Base-by-base conservation (phyloP, 1,140 invertebrate genomes). In the Adelges cooleyi region DNA sequence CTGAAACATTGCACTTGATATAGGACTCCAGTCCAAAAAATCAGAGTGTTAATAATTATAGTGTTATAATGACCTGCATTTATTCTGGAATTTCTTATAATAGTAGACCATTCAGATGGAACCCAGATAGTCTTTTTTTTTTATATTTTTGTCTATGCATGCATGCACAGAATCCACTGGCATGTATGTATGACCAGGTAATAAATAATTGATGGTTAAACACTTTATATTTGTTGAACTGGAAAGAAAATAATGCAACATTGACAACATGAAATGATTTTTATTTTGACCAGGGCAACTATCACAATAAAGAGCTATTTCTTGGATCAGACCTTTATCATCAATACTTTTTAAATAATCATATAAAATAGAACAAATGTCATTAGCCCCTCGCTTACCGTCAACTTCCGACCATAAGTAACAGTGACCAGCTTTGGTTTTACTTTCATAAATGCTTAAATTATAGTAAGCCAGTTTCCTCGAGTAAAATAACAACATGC, bases 91-190 rank as follows among this genome's bases (percentile, higher is more conserved):
- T 66, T 53, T 23, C 48, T 36, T n/a, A 66, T 46, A 13, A 65
- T 51, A 17, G 70, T 72, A 65, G 66, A 65, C 70, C 70, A 71
- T 67, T 71, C 68, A 67, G 69, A 71, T 40, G 70, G 70, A 40
- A 69, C 70, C 49, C 67, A 70, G n/a, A 71, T 66, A n/a, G 51
- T 69, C n/a, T 27, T 69, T 70, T 8, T 65, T 65, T 46, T 66
- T 53, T 33, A 54, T 20, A 42, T 38, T 27, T 25, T 36, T 66
- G 49, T 72, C 71, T 46, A 72, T 72, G 18, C n/a, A 23, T 18
- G 68, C 70, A 66, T 70, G 71, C 11, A 69, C 67, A n/a, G 68
- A 67, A 65, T 72, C 70, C 4, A 68, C 68, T 15, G 69, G 66
- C 71, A 72, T 72, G 15, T 44, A 44, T 44, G 40, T n/a, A n/a